These are phyloP conservation scores for Drosophila repletoides DNA, from an alignment of 1,140 invertebrate genomes.

Conservation along the genomic window DNA sequence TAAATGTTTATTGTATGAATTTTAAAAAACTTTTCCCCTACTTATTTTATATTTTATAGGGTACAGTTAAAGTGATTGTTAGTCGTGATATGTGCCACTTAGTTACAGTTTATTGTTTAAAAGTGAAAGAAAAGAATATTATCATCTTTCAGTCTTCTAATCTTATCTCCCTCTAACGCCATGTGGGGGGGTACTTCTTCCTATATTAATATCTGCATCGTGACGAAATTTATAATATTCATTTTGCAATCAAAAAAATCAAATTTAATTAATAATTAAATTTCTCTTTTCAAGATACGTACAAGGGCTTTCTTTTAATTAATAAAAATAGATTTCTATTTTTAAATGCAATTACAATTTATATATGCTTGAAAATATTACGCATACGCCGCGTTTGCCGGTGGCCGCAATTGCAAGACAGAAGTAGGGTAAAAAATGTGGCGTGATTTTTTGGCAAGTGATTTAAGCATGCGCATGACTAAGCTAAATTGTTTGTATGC, in stretches of 20 bases:
- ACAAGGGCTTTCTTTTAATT: conserved; percentile 30
- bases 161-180: too few species aligned
- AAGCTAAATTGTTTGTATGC: conserved; percentile 9
- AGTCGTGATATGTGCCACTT: too few species aligned
- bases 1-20: too few species aligned
- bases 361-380: conserved; percentile 46
- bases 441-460: conserved; percentile 64
- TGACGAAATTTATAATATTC: background rate
- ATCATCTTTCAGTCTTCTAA: background rate
- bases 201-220: background rate
- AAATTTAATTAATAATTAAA: background rate
- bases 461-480: conserved; percentile 40
- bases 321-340: conserved; percentile 39
- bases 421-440: conserved; percentile 33
- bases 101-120: too few species aligned
- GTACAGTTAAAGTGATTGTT: too few species aligned
- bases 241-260: background rate
- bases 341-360: conserved; percentile 20
- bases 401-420: conserved; percentile 7
- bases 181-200: background rate
- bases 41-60: too few species aligned
- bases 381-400: conserved; percentile 44
- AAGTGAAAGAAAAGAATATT: too few species aligned
- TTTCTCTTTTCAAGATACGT: too few species aligned
- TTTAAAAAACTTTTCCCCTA: too few species aligned